Evolutionary conservation across 2,113 vertebrate species (phyloP), one percentile per base, ranked within the genome.

Genomic region (Hoplias malabaricus): DNA sequence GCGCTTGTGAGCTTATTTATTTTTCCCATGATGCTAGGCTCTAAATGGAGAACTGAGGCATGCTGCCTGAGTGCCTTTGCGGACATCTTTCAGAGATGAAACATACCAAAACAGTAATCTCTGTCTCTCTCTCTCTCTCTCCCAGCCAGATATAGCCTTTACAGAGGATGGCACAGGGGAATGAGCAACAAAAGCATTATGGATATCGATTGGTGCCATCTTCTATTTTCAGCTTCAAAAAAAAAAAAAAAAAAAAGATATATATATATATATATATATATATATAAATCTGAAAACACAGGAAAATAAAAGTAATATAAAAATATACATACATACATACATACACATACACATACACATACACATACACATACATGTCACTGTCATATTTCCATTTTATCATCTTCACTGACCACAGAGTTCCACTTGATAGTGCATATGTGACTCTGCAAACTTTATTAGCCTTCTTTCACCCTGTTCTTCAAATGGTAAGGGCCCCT

Each of bases 31-130:
- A 74, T 84, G 72, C 89, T 88, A 91, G 90, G 90, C 83, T 88
- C 89, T 85, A 70, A 83, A 88, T 85, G 87, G 85, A 88, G 86
- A 88, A 86, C 88, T 87, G 88, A 86, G 29, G 63, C 89, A 94
- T 94, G 95, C 95, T 93, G 93, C 57, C 43, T 88, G 89, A 86
- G 86, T 14, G 75, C 78, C 63, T 68, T 70, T 73, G 68, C 81
- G 72, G 73, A 74, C 80, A 83, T 87, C 79, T 59, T 71, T 81
- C 80, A 71, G 43, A 31, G 43, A 80, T 79, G 56, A 82, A 87
- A 76, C 43, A 2, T 4, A 48, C 43, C 56, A 27, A 29, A 68
- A 29, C 66, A 34, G 10, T 84, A 76, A 80, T 38, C 36, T 38
- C 36, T 38, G 4, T 38, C 36, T 38, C 36, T 38, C 36, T 38